These are phyloP conservation scores for Hydrozoanthus gracilis DNA, from an alignment of 92 coral and sea anemone species.

Conservation along the genomic window DNA sequence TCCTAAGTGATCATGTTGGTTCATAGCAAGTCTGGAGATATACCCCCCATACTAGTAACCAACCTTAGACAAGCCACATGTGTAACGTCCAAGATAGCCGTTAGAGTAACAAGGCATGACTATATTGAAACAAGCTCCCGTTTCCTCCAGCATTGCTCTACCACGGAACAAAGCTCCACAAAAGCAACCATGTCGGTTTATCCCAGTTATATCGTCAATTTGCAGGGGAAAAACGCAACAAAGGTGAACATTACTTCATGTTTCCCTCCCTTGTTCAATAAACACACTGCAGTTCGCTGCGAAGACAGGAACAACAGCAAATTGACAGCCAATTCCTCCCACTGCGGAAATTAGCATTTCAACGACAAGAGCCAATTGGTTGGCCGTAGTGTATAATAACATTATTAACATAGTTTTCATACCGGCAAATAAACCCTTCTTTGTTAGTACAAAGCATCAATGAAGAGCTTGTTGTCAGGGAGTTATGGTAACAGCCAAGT, in stretches of 20 bases:
- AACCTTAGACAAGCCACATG: slow-evolving; percentile 28
- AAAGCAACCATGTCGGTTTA: neutral
- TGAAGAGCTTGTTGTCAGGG: slow-evolving; percentile 49
- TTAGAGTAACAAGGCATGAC: neutral
- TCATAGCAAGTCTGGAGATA: slow-evolving; percentile 8
- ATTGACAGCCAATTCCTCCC: slow-evolving; percentile 70
- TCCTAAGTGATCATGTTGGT: neutral
- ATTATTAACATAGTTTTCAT: slow-evolving; percentile 72
- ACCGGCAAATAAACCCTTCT: slow-evolving; percentile 72
- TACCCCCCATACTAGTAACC: neutral
- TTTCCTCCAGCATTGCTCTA: slow-evolving; percentile 10
- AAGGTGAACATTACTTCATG: neutral
- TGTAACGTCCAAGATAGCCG: neutral
- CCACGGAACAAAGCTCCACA: slow-evolving; percentile 16
- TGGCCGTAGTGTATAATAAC: slow-evolving; percentile 66
- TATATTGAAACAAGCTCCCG: neutral
- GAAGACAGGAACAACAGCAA: slow-evolving; percentile 43
- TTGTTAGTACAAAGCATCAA: slow-evolving; percentile 61
- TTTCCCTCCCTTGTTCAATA: neutral
- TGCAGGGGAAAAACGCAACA: neutral
- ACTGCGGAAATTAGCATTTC: slow-evolving; percentile 65
- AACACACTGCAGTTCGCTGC: slow-evolving; percentile 36
- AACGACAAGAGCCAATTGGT: slow-evolving; percentile 69
- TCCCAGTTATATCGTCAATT: slow-evolving; percentile 15
- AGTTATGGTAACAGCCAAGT: slow-evolving; percentile 36